These are phyloP conservation scores for Conger conger DNA, from an alignment of 2,113 vertebrate genomes.

Conservation along the genomic window DNA sequence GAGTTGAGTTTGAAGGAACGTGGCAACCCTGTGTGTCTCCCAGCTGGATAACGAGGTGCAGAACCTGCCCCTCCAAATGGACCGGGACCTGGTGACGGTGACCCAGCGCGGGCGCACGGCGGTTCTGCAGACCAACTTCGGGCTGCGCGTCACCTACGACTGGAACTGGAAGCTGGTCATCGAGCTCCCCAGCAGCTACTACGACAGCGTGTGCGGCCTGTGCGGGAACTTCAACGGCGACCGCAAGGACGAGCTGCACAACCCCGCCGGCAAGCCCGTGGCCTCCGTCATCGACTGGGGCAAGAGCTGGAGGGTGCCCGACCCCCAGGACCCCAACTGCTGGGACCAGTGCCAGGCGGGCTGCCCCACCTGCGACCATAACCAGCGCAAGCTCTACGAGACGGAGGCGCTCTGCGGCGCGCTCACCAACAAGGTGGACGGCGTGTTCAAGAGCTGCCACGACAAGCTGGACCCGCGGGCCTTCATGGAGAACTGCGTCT, in stretches of 20 bases:
- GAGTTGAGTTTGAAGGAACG: background rate
- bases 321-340: slow-evolving; percentile 53
- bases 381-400: slow-evolving; percentile 48
- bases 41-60: slow-evolving; percentile 62
- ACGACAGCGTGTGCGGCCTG: slow-evolving; percentile 67
- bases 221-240: slow-evolving; percentile 77
- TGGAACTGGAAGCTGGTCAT: slow-evolving; percentile 56
- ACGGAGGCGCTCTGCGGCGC: slow-evolving; percentile 62
- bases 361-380: slow-evolving; percentile 53
- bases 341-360: slow-evolving; percentile 53
- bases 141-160: slow-evolving; percentile 65
- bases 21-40: background rate
- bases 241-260: slow-evolving; percentile 53
- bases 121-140: slow-evolving; percentile 64
- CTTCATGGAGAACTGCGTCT: slow-evolving; percentile 63
- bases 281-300: slow-evolving; percentile 55
- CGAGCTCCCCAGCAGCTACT: slow-evolving; percentile 67
- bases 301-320: slow-evolving; percentile 66
- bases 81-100: slow-evolving; percentile 47
- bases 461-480: slow-evolving; percentile 55
- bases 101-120: slow-evolving; percentile 48
- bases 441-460: slow-evolving; percentile 66
- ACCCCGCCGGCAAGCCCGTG: slow-evolving; percentile 43
- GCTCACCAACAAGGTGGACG: slow-evolving; percentile 45
- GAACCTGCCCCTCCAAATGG: slow-evolving; percentile 62